Base-by-base conservation (phyloP, 2,888 invertebrate species). In the Eristalis intricaria region DNA sequence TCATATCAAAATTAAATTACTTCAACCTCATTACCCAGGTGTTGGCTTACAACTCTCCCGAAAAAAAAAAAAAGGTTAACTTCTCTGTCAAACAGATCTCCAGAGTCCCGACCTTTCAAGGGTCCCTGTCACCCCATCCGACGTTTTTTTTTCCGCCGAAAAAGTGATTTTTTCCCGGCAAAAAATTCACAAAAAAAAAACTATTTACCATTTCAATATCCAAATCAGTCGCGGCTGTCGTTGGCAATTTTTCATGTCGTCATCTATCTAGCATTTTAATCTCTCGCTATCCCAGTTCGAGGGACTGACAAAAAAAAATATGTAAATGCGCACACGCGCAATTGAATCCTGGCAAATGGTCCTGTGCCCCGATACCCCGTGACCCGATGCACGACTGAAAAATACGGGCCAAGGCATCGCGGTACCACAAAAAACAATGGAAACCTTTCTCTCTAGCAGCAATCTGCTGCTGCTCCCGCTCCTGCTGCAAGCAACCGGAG, bases 341-440 rank as follows among this genome's bases (percentile, higher is more conserved):
- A 87, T 87, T 76, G 87, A 87, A 69, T 87, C 87, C 87, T 87
- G 86, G 60, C 86, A 87, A 85, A 85, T 85, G 85, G 82, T 85
- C 60, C 60, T 19, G 13, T 8, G 23, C 13, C 60, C 23, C 60
- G 60, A 60, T 29, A 79, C 78, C 66, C 63, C 83, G 66, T 68
- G 71, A 83, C 79, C 64, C 61, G 75, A 82, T 76, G 70, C 75
- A 81, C 63, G 60, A 23, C 66, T 29, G 63, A 50, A 70, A 70
- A 77, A 81, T 86, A 83, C 75, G 86, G 83, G 86, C 79, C 38
- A 22, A 71, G 71, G 35, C n/a, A 68, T 68, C 15, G 19, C 11
- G 38, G 5, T 50, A 3, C 68, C 69, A 40, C 56, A 38, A 65
- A 26, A 58, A 63, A 26, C 43, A 66, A 64, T 35, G 50, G 56